A percentile compares a stretch with the other conserved stretches of the same genome.
phyloP scores from a whole-genome alignment of 2,113 vertebrate species.

The Engystomops pustulosus region DNA sequence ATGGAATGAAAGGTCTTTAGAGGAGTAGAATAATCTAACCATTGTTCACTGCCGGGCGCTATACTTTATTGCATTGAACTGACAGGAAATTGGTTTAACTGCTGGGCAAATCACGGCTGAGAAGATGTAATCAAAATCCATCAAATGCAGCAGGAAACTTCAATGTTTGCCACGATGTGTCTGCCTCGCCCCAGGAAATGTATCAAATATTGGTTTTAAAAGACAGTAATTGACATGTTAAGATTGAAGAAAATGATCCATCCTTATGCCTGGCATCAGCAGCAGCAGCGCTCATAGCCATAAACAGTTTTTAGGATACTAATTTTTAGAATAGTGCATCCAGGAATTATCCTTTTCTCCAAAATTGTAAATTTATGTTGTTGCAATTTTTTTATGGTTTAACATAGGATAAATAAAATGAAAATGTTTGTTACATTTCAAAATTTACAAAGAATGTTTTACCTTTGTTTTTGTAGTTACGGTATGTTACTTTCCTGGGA shows the following conservation, averaged over 20 bases:
- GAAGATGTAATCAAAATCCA: slow-evolving; percentile 20
- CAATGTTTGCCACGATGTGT: slow-evolving; percentile 10
- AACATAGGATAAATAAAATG: too few relatives aligned
- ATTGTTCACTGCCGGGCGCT: slow-evolving; percentile 17
- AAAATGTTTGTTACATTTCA: too few relatives aligned
- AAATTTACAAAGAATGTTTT: too few relatives aligned
- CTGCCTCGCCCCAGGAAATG: not conserved
- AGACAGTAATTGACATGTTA: not conserved
- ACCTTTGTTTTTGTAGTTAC: too few relatives aligned
- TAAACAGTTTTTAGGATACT: not conserved
- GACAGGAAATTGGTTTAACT: slow-evolving; percentile 48
- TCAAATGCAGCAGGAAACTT: slow-evolving; percentile 2
- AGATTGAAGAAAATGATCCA: not conserved
- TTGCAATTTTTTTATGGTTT: not conserved
- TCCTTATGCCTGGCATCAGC: not conserved
- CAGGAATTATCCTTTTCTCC: not conserved
- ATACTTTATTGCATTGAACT: slow-evolving; percentile 15
- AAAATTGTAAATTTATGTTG: not conserved
- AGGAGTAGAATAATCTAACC: not conserved
- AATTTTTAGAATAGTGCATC: not conserved
- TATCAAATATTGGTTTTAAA: not conserved
- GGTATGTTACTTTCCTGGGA: too few relatives aligned
- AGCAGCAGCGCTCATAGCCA: not conserved
- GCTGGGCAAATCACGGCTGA: slow-evolving; percentile 18
- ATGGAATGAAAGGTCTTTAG: not conserved